These are phyloP conservation scores for Lordiphosa clarofinis DNA, from an alignment of 1,140 invertebrate species.

Conservation along the genomic window DNA sequence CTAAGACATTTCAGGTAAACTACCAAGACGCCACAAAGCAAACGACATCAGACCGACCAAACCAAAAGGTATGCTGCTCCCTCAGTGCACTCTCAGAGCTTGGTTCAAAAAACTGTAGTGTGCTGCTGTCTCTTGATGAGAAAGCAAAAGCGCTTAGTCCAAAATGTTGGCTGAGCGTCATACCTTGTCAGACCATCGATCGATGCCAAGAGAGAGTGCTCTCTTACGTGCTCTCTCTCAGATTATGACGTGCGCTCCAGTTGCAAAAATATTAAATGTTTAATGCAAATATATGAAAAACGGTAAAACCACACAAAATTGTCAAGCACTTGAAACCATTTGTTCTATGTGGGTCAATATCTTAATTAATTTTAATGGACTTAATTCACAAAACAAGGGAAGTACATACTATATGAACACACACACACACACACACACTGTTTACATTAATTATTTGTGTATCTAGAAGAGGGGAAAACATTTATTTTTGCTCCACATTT, in stretches of 20 bases:
- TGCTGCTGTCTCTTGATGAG: no score
- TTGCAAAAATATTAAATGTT: not conserved
- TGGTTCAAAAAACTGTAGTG: no score
- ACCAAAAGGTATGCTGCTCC: no score
- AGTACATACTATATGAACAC: slow-evolving; percentile 2
- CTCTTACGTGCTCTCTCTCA: no score
- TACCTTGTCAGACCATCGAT: no score
- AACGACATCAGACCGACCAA: no score
- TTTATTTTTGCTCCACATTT: not conserved
- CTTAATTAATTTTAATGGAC: slow-evolving; percentile 54
- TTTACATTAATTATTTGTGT: slow-evolving; percentile 1
- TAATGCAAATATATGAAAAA: not conserved
- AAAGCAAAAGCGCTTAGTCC: no score
- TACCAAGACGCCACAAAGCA: no score
- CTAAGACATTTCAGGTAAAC: slow-evolving; percentile 1
- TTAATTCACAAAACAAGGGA: slow-evolving; percentile 45
- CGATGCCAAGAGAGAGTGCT: no score
- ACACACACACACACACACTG: slow-evolving; percentile 6
- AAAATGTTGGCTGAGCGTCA: no score
- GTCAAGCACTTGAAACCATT: slow-evolving; percentile 29
- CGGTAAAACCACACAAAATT: slow-evolving; percentile 20
- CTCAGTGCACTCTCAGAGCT: no score
- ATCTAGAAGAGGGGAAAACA: not conserved
- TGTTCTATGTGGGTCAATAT: slow-evolving; percentile 43
- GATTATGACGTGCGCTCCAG: no score